These are phyloP conservation scores for Synergus gifuensis DNA, from an alignment of 2,888 invertebrate species.

Conservation along the genomic window DNA sequence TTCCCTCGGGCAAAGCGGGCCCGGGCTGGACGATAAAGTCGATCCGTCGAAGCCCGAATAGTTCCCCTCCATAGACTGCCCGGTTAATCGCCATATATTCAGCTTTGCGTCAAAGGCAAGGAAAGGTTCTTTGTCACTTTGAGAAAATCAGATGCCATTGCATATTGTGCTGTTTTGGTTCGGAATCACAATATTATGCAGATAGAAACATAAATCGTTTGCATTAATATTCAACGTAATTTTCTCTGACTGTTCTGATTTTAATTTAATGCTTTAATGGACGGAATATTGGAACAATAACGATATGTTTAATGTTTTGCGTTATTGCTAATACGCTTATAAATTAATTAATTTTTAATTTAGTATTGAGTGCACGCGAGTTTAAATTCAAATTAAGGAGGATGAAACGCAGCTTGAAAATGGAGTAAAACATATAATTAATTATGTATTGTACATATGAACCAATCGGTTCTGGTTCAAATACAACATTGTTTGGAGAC, in stretches of 20 bases:
- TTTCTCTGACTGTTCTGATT: no score
- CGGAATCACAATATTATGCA: not conserved
- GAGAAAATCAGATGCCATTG: not conserved
- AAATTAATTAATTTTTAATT: no score
- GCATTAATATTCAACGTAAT: not conserved
- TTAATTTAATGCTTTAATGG: no score
- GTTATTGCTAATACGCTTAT: no score
- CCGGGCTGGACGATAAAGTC: conserved; percentile 65
- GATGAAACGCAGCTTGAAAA: no score
- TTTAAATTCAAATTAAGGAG: no score
- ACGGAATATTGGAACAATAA: no score
- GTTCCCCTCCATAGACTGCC: conserved; percentile 55
- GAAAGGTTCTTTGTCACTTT: conserved; percentile 6
- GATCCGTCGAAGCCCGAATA: conserved; percentile 70
- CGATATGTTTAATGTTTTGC: no score
- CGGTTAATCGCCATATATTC: conserved; percentile 41
- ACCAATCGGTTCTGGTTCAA: no score
- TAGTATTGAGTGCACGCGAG: no score
- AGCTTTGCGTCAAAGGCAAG: conserved; percentile 31
- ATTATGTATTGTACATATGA: no score
- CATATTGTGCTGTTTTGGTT: not conserved
- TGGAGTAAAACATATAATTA: no score
- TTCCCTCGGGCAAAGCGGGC: conserved; percentile 71
- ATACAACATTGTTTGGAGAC: not conserved
- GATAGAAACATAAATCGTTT: not conserved